phyloP scores from a whole-genome alignment of 2,888 invertebrate species.

The Byasa hedistus region DNA sequence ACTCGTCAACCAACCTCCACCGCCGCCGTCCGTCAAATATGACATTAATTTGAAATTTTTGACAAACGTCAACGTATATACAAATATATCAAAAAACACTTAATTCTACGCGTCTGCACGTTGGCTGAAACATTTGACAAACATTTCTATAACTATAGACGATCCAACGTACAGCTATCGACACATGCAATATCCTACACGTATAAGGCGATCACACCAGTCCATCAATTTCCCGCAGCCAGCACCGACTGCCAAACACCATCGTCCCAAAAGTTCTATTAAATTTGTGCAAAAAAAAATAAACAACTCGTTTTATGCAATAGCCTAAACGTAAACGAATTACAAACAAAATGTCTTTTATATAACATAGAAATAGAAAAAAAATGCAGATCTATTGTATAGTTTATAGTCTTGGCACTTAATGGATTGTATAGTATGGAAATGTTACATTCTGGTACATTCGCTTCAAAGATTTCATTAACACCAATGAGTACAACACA shows the following conservation, averaged over 20 bases:
- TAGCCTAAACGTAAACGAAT: conserved; percentile 8
- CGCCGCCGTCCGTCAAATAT: neutral
- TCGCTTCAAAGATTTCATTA: neutral
- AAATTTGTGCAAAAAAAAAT: conserved; percentile 11
- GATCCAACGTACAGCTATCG: neutral
- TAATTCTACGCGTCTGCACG: neutral
- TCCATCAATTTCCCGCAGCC: conserved; percentile 35
- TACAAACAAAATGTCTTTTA: conserved; percentile 21
- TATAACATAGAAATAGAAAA: neutral
- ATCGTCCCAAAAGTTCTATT: conserved; percentile 1
- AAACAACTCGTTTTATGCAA: neutral
- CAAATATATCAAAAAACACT: conserved; percentile 2
- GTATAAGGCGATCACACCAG: conserved; percentile 44
- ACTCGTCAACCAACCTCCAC: too few species aligned
- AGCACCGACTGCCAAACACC: conserved; percentile 17
- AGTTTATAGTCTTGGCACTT: conserved; percentile 14
- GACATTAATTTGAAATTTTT: neutral
- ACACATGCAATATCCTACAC: conserved; percentile 5
- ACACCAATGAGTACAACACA: too few species aligned
- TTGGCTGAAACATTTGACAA: neutral
- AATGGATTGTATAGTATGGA: neutral
- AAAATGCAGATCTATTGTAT: conserved; percentile 11
- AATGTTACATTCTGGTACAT: neutral
- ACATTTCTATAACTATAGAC: neutral
- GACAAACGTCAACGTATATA: conserved; percentile 15